Base-by-base conservation (phyloP, 2,797 vertebrate species). In the Lutjanus argentimaculatus region DNA sequence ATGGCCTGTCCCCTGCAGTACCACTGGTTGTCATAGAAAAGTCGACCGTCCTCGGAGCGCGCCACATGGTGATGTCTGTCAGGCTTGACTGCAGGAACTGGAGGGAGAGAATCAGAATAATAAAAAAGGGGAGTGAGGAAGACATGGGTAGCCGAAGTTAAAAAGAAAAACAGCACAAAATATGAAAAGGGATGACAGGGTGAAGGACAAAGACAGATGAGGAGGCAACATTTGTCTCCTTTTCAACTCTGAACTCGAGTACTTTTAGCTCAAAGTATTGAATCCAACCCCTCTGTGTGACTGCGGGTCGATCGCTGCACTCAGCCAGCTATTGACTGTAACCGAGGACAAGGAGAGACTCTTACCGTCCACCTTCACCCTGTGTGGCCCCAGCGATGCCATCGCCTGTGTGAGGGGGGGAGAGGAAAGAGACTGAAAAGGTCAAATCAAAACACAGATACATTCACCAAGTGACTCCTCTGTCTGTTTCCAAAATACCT, bases 1-100 rank as follows among this genome's bases (percentile, higher is more conserved):
- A 99, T 99, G 7, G 96, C 95, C 83, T 99, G 98, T 75, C 98
- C 98, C 77, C 98, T 97, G 88, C 96, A 96, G 91, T 98, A 99
- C 98, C 98, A 99, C 81, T 99, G 98, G 70, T 97, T 98, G 75
- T 99, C 97, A 64, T 99, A 99, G 93, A 97, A 98, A 19, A 99
- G 96, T 48, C 97, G 96, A 56, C 98, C 98, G 25, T 99, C 99
- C 94, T 99, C 98, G 0, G 97, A 98, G 81, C 97, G 96, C 15
- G 97, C 97, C 68, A 95, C 97, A 53, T 99, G 98, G 73, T 98
- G 96, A 72, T 98, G 98, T 66, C 91, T 85, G 81, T 95, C 94
- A 5, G 92, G 78, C 79, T 95, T 95, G 25, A 70, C 88, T 46
- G 85, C 61, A 0, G 86, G 87, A 30, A 55, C 89, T 91, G 73